Conservation (phyloP, 2,888 invertebrate species). For the Polietes domitor region DNA sequence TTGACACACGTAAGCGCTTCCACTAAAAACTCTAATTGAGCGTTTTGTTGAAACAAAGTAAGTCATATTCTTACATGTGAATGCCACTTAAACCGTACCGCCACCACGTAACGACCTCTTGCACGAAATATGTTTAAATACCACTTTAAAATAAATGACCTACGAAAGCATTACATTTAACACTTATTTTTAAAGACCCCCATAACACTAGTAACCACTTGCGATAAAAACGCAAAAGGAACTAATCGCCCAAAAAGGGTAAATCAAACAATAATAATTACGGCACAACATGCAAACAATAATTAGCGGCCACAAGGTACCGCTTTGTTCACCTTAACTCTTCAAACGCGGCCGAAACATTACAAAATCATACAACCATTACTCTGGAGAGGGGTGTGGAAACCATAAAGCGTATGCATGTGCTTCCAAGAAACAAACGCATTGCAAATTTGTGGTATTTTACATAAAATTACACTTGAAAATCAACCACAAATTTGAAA, state of each 20-base stretch:
- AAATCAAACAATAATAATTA: slow-evolving; percentile 33
- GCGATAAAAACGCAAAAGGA: background rate
- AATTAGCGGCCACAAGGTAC: background rate
- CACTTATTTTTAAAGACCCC: slow-evolving; percentile 44
- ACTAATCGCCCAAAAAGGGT: slow-evolving; percentile 18
- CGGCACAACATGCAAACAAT: slow-evolving; percentile 45
- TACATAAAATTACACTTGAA: no score
- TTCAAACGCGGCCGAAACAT: no score
- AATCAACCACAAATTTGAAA: no score
- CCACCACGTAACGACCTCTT: background rate
- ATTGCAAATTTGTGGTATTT: no score
- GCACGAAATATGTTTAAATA: background rate
- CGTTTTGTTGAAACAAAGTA: background rate
- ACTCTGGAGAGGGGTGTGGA: no score
- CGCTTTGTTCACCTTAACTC: background rate
- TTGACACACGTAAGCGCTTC: background rate
- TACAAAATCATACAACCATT: no score
- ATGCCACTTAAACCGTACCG: background rate
- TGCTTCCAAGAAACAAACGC: no score
- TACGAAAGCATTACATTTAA: slow-evolving; percentile 49
- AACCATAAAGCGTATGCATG: no score
- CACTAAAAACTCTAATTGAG: background rate
- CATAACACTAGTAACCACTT: slow-evolving; percentile 8
- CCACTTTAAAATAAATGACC: slow-evolving; percentile 14
- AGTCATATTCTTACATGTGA: background rate